A percentile compares a stretch with the other conserved stretches of the same genome.
Conservation (phyloP, 2,113 vertebrate species). For the Reinhardtius hippoglossoides region DNA sequence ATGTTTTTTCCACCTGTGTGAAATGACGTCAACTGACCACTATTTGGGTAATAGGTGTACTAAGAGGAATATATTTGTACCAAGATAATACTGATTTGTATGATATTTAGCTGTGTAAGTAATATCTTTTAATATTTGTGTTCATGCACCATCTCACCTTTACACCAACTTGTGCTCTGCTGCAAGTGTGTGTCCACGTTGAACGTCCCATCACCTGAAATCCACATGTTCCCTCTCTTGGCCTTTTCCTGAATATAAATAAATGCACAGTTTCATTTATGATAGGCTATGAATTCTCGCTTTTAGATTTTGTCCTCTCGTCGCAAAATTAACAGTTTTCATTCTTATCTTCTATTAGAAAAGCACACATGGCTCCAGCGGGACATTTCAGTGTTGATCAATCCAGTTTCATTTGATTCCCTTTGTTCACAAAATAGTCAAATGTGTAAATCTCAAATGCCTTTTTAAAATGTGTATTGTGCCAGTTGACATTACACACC, state of each 20-base stretch:
- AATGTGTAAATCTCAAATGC: neutral
- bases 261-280: neutral
- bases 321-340: neutral
- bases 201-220: conserved; percentile 3
- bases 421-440: neutral
- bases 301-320: neutral
- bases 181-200: conserved; percentile 1
- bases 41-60: neutral
- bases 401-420: neutral
- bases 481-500: neutral
- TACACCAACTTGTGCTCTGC: neutral
- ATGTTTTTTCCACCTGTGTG: conserved; percentile 9
- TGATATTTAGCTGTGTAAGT: neutral
- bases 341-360: neutral
- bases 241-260: neutral
- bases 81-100: neutral
- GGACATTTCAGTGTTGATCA: conserved; percentile 10
- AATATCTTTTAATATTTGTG: neutral
- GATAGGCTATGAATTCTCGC: neutral
- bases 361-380: neutral
- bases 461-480: no score
- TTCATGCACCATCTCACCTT: conserved; percentile 3
- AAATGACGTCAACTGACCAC: conserved; percentile 14
- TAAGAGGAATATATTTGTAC: neutral
- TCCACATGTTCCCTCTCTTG: neutral